Evolutionary conservation across 2,797 vertebrate species (phyloP).

Genomic region (Esox masquinongy): DNA sequence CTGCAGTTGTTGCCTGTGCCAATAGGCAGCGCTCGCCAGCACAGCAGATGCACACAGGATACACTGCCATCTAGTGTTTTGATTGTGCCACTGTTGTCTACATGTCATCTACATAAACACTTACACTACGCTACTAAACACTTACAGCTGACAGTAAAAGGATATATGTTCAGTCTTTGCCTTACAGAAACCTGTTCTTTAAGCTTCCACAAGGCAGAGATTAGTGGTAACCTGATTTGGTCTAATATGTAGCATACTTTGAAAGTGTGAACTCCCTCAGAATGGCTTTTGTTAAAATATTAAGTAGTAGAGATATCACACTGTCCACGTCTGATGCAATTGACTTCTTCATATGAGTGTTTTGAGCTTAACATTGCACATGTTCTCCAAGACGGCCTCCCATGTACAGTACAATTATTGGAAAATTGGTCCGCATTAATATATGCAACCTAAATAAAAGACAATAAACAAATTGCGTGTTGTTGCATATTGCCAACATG

Average conservation of each 20-base stretch:
- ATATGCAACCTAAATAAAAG: conserved; percentile 19
- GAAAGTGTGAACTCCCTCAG: conserved; percentile 60
- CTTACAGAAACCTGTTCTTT: not conserved
- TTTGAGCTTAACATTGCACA: conserved; percentile 21
- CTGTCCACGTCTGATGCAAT: conserved; percentile 52
- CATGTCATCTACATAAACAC: not conserved
- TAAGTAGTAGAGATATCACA: conserved; percentile 42
- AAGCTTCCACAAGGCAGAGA: not conserved
- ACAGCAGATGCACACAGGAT: conserved; percentile 56
- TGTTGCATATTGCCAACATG: conserved; percentile 35
- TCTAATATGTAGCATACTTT: conserved; percentile 60
- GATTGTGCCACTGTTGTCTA: conserved; percentile 39
- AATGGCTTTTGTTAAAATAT: conserved; percentile 51
- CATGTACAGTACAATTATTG: conserved; percentile 1
- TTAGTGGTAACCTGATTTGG: conserved; percentile 17
- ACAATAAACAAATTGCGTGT: conserved; percentile 49
- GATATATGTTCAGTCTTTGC: not conserved
- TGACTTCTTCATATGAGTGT: conserved; percentile 43
- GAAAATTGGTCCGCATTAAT: conserved; percentile 9
- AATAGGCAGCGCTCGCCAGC: conserved; percentile 37
- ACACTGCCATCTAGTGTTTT: conserved; percentile 80
- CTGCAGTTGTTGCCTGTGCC: conserved; percentile 61
- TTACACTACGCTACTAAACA: not conserved
- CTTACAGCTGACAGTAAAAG: not conserved
- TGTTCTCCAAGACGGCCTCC: not conserved